These are phyloP conservation scores for Protaetia brevitarsis DNA, from an alignment of 1,140 invertebrate genomes.

Conservation along the genomic window DNA sequence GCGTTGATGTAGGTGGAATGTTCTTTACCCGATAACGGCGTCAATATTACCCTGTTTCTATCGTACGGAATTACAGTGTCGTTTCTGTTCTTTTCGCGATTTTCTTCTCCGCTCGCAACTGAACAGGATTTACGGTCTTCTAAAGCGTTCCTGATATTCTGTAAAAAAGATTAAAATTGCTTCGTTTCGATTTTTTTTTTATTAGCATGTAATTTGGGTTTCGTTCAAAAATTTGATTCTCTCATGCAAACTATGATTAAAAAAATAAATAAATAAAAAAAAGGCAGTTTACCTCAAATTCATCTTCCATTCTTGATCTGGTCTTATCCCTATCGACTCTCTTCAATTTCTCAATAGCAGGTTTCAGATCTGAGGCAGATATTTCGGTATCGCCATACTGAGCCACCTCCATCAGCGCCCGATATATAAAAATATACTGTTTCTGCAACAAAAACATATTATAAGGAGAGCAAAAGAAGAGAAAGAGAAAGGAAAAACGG, in stretches of 20 bases:
- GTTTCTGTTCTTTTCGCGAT: conserved; percentile 83
- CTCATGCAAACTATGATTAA: not conserved
- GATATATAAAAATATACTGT: conserved; percentile 97
- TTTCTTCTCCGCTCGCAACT: conserved; percentile 78
- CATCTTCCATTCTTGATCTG: conserved; percentile 70
- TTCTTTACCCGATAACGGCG: conserved; percentile 76
- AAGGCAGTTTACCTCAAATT: conserved; percentile 70
- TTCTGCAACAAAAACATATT: conserved; percentile 60
- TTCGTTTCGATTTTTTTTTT: not conserved
- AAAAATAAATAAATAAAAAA: no score
- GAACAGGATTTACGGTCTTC: conserved; percentile 80
- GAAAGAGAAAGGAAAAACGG: no score
- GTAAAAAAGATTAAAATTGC: conserved; percentile 27
- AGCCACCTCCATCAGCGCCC: conserved; percentile 87
- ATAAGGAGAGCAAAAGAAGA: not conserved
- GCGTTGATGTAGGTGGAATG: conserved; percentile 97
- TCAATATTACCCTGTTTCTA: conserved; percentile 82
- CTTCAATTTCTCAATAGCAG: conserved; percentile 66
- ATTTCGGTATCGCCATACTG: conserved; percentile 94
- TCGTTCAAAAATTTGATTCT: not conserved
- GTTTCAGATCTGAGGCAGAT: conserved; percentile 65
- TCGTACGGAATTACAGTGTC: conserved; percentile 88
- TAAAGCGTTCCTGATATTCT: conserved; percentile 77
- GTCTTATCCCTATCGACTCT: conserved; percentile 63
- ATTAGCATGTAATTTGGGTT: no score